Base-by-base conservation (phyloP, 1,140 invertebrate genomes). In the Nasonia vitripennis region DNA sequence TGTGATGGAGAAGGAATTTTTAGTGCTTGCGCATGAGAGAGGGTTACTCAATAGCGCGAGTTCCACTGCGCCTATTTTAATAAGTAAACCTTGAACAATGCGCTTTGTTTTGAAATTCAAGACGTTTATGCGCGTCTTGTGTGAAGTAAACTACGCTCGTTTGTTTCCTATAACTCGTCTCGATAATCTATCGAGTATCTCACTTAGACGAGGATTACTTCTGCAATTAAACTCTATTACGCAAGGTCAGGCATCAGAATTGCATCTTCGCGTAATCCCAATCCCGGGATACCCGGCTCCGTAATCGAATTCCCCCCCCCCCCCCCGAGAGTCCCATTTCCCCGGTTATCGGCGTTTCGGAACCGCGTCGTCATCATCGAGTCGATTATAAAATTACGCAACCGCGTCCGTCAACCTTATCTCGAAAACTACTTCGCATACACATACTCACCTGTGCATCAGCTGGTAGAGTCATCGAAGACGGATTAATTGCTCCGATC, bases 1-100 rank as follows among this genome's bases (percentile, higher is more conserved):
- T n/a, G 27, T 0, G 55, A 62, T 62, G 2, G 55, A 20, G 55
- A 7, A 62, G 55, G 55, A 62, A 62, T 62, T 62, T 62, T 62
- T 62, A 62, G 14, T 62, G 17, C 55, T 20, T 62, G 55, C 20
- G 1, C 1, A 27, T 27, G 27, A 27, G 27, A 27, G 17, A 6
- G 55, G 55, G 20, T 62, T 62, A 62, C 55, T 62, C 17, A 20
- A 62, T n/a, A 62, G 5, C 55, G 20, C 55, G 55, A 62, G 55
- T 62, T 62, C n/a, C n/a, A 62, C 55, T 62, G 17, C 55, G 55
- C 55, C 55, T 62, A 62, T 62, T 62, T 62, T 62, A 62, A 62
- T 62, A 62, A 37, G 34, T 6, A 37, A 62, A 62, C 55, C 55
- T 62, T 62, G 55, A 62, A 62, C 55, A 62, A 62, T 62, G 55